Evolutionary conservation across 2,797 vertebrate species (phyloP), one percentile per base, ranked within the genome.

Genomic region (Lophotriccus pileatus): DNA sequence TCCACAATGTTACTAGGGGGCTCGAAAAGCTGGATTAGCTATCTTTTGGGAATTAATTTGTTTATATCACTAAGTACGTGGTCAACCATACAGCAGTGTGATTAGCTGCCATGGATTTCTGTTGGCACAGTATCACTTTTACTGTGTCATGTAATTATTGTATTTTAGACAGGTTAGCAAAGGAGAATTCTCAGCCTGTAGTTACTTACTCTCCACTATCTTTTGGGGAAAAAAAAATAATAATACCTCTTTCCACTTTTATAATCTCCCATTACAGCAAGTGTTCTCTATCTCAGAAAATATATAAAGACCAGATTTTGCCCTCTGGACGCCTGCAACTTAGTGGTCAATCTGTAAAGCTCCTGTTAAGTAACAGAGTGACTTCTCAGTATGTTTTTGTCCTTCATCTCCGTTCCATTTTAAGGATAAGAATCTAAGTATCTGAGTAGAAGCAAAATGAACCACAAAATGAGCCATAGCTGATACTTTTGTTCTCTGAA

Each of bases 271-370:
- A 88, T 95, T 97, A 84, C 72, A 94, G 89, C 70, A 95, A 94
- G 81, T 94, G 88, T 95, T 96, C 73, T 94, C 94, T 96, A 97
- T 97, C 84, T 97, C 87, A 87, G 74, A 94, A 97, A 95, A 77
- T 84, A 90, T 69, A 91, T 91, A 94, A 96, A 90, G 91, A 94
- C 92, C 95, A 97, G 89, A 96, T 96, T 96, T 97, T 96, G 96
- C 93, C 85, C 96, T 88, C 93, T 93, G 90, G 95, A 94, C 6
- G 7, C 68, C 84, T 92, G 87, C 78, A 92, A 89, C 90, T 96
- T 96, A 90, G 84, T 89, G 93, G 97, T 95, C 89, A 92, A 95
- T 90, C 87, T 78, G 67, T 80, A 91, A 84, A 95, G 87, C 94
- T 86, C 89, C 69, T 68, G 36, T 55, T 84, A 95, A 89, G 84